These are phyloP conservation scores for Bergia sp. DNA, from an alignment of 92 coral and sea anemone species.

Conservation along the genomic window DNA sequence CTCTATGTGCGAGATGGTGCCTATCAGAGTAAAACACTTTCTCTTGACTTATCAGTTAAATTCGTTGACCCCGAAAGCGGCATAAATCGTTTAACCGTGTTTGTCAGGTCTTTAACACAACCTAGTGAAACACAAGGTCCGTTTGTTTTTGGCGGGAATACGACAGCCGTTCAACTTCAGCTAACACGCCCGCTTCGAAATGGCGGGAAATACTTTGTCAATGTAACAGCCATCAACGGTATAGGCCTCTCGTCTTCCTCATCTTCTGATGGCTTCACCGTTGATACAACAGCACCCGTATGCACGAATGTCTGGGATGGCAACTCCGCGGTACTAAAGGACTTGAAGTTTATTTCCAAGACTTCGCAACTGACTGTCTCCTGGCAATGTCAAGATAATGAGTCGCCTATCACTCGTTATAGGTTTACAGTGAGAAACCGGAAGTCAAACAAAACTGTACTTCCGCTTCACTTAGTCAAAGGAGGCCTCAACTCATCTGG, in stretches of 20 bases:
- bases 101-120: constrained; percentile 8
- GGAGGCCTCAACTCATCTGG: constrained; percentile 65
- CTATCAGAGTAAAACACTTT: constrained; percentile 60
- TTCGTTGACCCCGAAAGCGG: constrained; percentile 89
- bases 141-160: constrained; percentile 53
- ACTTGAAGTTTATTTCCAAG: constrained; percentile 58
- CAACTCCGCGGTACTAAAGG: constrained; percentile 45
- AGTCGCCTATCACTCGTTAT: constrained; percentile 68
- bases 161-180: constrained; percentile 50
- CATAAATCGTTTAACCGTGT: constrained; percentile 23
- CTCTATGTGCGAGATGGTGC: constrained; percentile 66
- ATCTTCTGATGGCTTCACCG: constrained; percentile 78
- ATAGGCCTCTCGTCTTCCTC: constrained; percentile 65
- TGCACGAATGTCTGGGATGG: constrained; percentile 82
- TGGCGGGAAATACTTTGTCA: constrained; percentile 69
- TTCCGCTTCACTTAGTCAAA: constrained; percentile 76
- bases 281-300: constrained; percentile 86
- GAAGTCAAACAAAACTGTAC: constrained; percentile 49
- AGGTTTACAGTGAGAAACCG: constrained; percentile 80
- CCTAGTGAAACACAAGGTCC: constrained; percentile 64
- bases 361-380: constrained; percentile 64
- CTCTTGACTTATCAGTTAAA: constrained; percentile 63
- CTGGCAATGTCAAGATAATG: constrained; percentile 81
- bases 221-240: constrained; percentile 81
- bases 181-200: constrained; percentile 53